These are phyloP conservation scores for Neodiprion virginianus DNA, from an alignment of 1,140 invertebrate genomes.

Conservation along the genomic window DNA sequence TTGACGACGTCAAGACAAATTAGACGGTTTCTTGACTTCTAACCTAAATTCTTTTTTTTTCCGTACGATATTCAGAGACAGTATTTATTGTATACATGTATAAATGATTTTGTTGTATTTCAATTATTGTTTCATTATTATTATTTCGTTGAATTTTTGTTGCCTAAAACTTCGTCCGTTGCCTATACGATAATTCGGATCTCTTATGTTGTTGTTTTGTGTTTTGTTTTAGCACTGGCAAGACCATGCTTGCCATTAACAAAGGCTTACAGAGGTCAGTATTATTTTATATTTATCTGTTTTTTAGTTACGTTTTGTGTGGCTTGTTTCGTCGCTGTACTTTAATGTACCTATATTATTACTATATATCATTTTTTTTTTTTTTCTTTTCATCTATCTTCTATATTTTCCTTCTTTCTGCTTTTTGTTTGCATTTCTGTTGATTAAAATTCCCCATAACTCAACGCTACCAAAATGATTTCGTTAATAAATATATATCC, in stretches of 20 bases:
- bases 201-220: constrained; percentile 64
- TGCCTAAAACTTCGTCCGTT: constrained; percentile 15
- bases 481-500: neutral
- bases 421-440: neutral
- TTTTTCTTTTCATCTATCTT: neutral
- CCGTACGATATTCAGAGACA: too few relatives aligned
- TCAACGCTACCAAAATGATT: too few relatives aligned
- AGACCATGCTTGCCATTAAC: constrained; percentile 87
- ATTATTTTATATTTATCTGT: constrained; percentile 55
- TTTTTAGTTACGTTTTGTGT: constrained; percentile 32
- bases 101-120: too few relatives aligned
- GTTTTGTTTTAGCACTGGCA: constrained; percentile 76
- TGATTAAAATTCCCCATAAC: neutral
- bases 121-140: too few relatives aligned
- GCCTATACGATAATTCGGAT: constrained; percentile 30
- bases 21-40: too few relatives aligned
- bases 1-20: too few relatives aligned
- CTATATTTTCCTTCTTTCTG: neutral
- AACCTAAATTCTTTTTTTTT: too few relatives aligned
- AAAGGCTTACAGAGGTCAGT: constrained; percentile 87
- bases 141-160: too few relatives aligned
- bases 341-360: neutral
- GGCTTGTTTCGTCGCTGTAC: constrained; percentile 16
- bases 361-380: neutral
- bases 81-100: too few relatives aligned